A percentile compares a stretch with the other conserved stretches of the same genome.
phyloP scores from a whole-genome alignment of 2,113 vertebrate genomes.

The Columbina picui region DNA sequence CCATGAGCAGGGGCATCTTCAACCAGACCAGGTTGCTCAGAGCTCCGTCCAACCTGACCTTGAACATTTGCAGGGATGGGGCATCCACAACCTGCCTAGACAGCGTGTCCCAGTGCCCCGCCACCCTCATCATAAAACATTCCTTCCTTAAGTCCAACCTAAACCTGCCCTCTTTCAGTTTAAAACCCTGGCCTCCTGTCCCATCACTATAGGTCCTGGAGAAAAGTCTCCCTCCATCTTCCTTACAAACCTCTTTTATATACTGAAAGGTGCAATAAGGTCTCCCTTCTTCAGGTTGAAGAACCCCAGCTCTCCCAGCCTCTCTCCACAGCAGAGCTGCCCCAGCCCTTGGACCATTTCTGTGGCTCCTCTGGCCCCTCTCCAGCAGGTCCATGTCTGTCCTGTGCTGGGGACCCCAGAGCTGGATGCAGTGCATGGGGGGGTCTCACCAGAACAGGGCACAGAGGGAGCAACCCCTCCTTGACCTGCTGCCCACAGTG shows the following conservation, averaged over 20 bases:
- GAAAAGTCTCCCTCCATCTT: not conserved
- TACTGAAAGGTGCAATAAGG: not conserved
- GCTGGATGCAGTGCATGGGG: fast-evolving
- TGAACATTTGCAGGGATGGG: not conserved
- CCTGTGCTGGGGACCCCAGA: not conserved
- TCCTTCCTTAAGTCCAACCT: not conserved
- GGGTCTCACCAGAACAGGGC: not conserved
- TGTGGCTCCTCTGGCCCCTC: fast-evolving
- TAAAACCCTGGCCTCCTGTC: not conserved
- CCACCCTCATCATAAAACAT: not conserved
- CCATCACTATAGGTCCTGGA: not conserved
- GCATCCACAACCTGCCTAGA: not conserved
- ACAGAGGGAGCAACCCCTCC: not conserved
- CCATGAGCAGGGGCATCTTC: not conserved
- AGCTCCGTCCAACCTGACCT: fast-evolving
- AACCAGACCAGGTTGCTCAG: not conserved
- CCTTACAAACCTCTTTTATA: no score
- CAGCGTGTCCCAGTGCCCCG: not conserved
- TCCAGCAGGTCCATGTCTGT: not conserved
- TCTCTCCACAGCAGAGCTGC: not conserved
- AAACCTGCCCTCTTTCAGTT: not conserved
- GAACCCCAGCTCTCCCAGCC: not conserved
- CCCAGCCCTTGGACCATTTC: not conserved
- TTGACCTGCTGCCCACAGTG: not conserved
- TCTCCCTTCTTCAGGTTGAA: not conserved